These are phyloP conservation scores for Thereuonema tuberculata DNA, from an alignment of 1,140 invertebrate genomes.

Conservation along the genomic window DNA sequence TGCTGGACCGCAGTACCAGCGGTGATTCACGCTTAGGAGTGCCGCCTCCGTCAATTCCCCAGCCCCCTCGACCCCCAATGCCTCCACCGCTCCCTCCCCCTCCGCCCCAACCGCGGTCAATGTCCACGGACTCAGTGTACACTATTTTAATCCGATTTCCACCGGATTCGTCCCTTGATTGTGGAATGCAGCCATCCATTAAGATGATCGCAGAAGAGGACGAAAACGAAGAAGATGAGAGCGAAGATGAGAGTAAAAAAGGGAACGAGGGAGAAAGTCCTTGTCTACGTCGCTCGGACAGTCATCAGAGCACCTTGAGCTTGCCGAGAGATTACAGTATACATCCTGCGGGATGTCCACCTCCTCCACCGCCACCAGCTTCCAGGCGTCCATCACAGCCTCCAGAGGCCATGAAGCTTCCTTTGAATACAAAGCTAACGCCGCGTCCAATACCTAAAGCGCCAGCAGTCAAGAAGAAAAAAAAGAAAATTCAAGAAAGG, in stretches of 20 bases:
- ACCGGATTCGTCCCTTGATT: slow-evolving; percentile 29
- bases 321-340: not conserved
- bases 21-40: slow-evolving; percentile 28
- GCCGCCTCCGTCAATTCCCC: slow-evolving; percentile 22
- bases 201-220: slow-evolving; percentile 67
- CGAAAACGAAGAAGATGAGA: slow-evolving; percentile 23
- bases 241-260: slow-evolving; percentile 18
- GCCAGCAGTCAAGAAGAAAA: slow-evolving; percentile 34
- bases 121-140: slow-evolving; percentile 46
- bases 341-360: slow-evolving; percentile 3
- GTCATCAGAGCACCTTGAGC: not conserved
- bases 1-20: slow-evolving; percentile 26
- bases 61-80: slow-evolving; percentile 12
- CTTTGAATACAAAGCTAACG: slow-evolving; percentile 69
- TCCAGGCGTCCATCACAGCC: slow-evolving; percentile 18
- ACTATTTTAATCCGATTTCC: slow-evolving; percentile 82
- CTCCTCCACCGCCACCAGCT: too few relatives aligned
- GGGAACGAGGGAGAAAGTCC: slow-evolving; percentile 21
- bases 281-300: slow-evolving; percentile 10
- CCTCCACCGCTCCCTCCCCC: slow-evolving; percentile 16
- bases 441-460: slow-evolving; percentile 52
- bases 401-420: slow-evolving; percentile 56
- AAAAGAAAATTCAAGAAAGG: slow-evolving; percentile 86
- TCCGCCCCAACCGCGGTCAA: slow-evolving; percentile 28
- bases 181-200: slow-evolving; percentile 49